A percentile compares a stretch with the other conserved stretches of the same genome.
These are phyloP conservation scores for Bombyx mori DNA, from an alignment of 1,140 invertebrate genomes.

Conservation along the genomic window DNA sequence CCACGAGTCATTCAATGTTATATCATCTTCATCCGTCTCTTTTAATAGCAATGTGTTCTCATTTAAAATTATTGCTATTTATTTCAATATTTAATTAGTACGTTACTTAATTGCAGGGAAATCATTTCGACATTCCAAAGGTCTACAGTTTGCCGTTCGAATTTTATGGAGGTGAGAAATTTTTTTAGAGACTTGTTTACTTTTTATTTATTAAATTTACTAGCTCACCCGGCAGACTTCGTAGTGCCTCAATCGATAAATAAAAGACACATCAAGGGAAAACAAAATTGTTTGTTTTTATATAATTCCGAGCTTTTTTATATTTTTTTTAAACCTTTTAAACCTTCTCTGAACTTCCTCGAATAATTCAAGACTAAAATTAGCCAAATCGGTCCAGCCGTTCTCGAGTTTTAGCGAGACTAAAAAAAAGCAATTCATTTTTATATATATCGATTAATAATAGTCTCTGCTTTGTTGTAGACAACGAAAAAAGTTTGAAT, in stretches of 20 bases:
- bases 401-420: too few species aligned
- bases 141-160: conserved; percentile 38
- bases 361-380: too few species aligned
- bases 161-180: conserved; percentile 33
- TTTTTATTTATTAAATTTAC: too few species aligned
- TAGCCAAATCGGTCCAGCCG: too few species aligned
- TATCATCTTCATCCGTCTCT: neutral
- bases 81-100: neutral
- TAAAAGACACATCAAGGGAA: too few species aligned
- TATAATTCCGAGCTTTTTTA: too few species aligned
- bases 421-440: too few species aligned
- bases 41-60: neutral
- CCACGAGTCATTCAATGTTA: neutral
- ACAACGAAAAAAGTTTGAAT: conserved; percentile 16
- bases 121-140: conserved; percentile 55
- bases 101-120: conserved; percentile 33
- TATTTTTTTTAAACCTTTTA: too few species aligned
- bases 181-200: neutral
- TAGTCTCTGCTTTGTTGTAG: conserved; percentile 14
- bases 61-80: neutral
- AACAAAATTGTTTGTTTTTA: too few species aligned
- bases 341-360: too few species aligned
- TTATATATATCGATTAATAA: neutral
- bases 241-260: too few species aligned
- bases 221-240: too few species aligned